Evolutionary conservation across 2,888 invertebrate species (phyloP).

Genomic region (Schizotus pectinicornis): DNA sequence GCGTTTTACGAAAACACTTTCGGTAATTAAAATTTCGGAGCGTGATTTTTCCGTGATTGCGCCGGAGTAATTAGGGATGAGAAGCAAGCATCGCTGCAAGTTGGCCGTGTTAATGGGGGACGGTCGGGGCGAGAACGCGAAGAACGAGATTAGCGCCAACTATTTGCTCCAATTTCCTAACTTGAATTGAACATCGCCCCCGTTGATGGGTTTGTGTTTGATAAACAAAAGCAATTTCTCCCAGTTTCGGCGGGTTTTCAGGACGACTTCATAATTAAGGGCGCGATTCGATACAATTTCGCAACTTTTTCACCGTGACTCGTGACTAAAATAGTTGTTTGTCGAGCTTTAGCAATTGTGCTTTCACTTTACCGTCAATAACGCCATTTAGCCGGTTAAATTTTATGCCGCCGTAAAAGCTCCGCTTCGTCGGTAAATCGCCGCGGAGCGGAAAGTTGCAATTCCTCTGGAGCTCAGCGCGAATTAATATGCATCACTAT

Average conservation of each 20-base stretch:
- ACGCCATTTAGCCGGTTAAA: too few species aligned
- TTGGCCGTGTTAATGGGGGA: conserved; percentile 16
- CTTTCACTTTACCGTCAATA: background rate
- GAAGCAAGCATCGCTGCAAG: background rate
- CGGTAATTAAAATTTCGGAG: conserved; percentile 9
- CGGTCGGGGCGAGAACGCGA: conserved; percentile 11
- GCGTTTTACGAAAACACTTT: conserved; percentile 6
- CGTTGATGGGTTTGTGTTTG: conserved; percentile 14
- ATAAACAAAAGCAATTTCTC: conserved; percentile 22
- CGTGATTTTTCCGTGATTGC: background rate
- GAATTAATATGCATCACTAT: conserved; percentile 13
- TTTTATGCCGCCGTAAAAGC: too few species aligned
- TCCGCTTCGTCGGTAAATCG: too few species aligned
- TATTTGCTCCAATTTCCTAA: conserved; percentile 24
- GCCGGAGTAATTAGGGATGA: too few species aligned
- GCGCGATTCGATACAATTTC: too few species aligned
- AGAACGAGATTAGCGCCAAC: conserved; percentile 22
- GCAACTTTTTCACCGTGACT: background rate
- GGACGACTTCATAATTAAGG: too few species aligned
- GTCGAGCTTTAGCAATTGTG: background rate
- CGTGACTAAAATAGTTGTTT: background rate
- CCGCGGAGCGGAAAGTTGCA: too few species aligned
- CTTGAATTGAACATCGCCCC: conserved; percentile 19
- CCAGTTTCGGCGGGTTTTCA: background rate
- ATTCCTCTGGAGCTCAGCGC: background rate